phyloP scores from a whole-genome alignment of 2,888 invertebrate species.

The Chirona hameri region DNA sequence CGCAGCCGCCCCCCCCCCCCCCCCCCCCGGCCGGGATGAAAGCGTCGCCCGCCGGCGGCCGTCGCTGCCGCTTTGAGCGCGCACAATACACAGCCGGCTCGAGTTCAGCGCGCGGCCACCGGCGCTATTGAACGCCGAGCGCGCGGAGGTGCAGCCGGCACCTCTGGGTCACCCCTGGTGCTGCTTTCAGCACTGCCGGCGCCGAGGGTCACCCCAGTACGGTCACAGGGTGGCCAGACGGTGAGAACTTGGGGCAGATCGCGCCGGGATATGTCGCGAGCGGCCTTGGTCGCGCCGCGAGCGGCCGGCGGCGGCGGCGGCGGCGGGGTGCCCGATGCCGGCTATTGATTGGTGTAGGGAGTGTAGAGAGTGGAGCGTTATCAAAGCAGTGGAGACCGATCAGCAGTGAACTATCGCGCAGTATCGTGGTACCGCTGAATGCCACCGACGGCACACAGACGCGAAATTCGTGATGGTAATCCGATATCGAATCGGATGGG shows the following conservation, averaged over 20 bases:
- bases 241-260: neutral
- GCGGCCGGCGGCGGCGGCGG: too few species aligned
- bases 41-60: neutral
- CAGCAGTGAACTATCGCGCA: too few species aligned
- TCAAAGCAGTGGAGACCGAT: too few species aligned
- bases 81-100: neutral
- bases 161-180: neutral
- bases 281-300: neutral
- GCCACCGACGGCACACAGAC: too few species aligned
- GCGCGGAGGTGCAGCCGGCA: neutral
- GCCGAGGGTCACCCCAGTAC: neutral
- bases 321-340: too few species aligned
- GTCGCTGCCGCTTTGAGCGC: constrained; percentile 6
- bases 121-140: neutral
- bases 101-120: neutral
- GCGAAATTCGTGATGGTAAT: too few species aligned
- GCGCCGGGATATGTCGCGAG: neutral
- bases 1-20: neutral
- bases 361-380: too few species aligned
- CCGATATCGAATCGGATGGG: too few species aligned
- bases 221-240: neutral
- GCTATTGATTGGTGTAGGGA: too few species aligned
- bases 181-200: neutral
- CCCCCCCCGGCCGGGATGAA: neutral
- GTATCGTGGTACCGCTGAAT: too few species aligned